Evolutionary conservation across 2,888 invertebrate species (phyloP).

Genomic region (Aleiodes testaceus): DNA sequence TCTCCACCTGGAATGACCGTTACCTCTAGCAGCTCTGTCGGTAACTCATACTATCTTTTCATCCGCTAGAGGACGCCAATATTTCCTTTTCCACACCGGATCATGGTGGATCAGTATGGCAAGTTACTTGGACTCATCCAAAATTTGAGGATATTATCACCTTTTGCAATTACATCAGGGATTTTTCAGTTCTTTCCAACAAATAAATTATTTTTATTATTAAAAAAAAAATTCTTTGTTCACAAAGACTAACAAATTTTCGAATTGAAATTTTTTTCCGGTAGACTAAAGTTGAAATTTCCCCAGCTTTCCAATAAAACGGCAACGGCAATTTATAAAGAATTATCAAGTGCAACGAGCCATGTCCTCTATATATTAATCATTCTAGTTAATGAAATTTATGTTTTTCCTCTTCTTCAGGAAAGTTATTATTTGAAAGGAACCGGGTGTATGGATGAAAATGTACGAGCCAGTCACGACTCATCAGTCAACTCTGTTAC

Average conservation of each 20-base stretch:
- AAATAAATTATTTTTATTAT: too few species aligned
- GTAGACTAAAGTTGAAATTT: too few species aligned
- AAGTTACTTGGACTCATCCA: slow-evolving; percentile 99
- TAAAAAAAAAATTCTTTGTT: too few species aligned
- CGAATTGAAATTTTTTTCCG: too few species aligned
- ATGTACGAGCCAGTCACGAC: slow-evolving; percentile 95
- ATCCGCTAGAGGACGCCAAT: too few species aligned
- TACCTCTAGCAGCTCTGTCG: too few species aligned
- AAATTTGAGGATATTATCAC: slow-evolving; percentile 96
- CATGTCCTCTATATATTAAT: too few species aligned
- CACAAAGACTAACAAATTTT: too few species aligned
- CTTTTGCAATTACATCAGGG: slow-evolving; percentile 95
- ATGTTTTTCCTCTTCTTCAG: slow-evolving; percentile 71
- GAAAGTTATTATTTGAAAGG: slow-evolving; percentile 99
- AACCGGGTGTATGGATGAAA: slow-evolving; percentile 93
- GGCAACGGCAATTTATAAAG: neutral
- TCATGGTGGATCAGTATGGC: slow-evolving; percentile 95
- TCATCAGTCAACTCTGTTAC: slow-evolving; percentile 98
- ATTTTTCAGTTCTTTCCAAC: too few species aligned
- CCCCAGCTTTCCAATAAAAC: neutral
- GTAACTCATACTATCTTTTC: too few species aligned
- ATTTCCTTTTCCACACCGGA: slow-evolving; percentile 73
- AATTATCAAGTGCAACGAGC: neutral
- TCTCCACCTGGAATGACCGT: too few species aligned
- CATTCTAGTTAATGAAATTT: too few species aligned